These are phyloP conservation scores for Calvadosia cruxmelitensis DNA, from an alignment of 30 jellyfish, hydroid and myxozoan species.

Conservation along the genomic window DNA sequence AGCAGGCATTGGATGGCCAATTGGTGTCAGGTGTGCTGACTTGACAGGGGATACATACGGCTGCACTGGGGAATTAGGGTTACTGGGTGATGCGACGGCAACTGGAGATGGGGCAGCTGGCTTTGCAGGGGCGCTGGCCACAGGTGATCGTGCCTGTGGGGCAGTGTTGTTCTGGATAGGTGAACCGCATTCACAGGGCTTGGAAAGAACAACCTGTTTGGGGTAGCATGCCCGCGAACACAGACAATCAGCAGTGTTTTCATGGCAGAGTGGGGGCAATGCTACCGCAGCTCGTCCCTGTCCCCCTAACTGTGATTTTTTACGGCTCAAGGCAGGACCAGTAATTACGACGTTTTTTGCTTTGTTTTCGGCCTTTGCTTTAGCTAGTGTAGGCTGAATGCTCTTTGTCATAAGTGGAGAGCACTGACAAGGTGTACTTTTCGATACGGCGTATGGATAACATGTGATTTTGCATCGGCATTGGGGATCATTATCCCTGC, in stretches of 20 bases:
- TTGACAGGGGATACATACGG: neutral
- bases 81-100: neutral
- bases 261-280: constrained; percentile 33
- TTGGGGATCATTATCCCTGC: constrained; percentile 7
- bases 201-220: constrained; percentile 2
- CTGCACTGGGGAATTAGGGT: neutral
- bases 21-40: neutral
- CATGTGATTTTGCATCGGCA: constrained; percentile 12
- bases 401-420: constrained; percentile 9
- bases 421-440: constrained; percentile 10
- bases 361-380: neutral
- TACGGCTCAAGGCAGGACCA: neutral
- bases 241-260: constrained; percentile 27
- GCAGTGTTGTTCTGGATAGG: neutral
- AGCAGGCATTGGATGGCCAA: neutral
- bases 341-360: constrained; percentile 1
- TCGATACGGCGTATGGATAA: constrained; percentile 14
- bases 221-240: constrained; percentile 42
- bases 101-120: neutral
- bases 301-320: neutral
- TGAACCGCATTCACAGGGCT: constrained; percentile 69
- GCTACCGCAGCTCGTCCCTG: neutral
- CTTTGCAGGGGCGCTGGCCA: neutral
- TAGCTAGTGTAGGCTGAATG: constrained; percentile 13
- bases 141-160: neutral